A percentile compares a stretch with the other conserved stretches of the same genome.
These are phyloP conservation scores for Anguilla anguilla DNA, from an alignment of 2,797 vertebrate species.

Conservation along the genomic window DNA sequence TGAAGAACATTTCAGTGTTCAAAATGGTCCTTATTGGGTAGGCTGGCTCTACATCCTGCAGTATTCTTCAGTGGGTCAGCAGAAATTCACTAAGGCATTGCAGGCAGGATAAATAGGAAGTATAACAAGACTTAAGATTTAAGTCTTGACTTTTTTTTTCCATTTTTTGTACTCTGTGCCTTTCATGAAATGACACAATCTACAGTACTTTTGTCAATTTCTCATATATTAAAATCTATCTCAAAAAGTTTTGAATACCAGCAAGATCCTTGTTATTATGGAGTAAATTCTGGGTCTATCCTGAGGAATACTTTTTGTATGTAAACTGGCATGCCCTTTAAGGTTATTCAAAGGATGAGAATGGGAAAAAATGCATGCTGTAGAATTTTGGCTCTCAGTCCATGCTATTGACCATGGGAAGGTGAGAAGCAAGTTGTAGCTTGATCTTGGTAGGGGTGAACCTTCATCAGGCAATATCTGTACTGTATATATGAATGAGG, in stretches of 20 bases:
- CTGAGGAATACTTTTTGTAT: neutral
- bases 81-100: neutral
- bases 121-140: neutral
- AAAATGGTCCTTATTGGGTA: neutral
- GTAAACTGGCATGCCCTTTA: neutral
- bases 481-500: no score
- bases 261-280: neutral
- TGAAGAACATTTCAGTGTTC: neutral
- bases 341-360: neutral
- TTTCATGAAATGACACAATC: neutral
- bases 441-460: neutral
- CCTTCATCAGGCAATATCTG: neutral
- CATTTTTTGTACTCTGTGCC: neutral
- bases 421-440: neutral
- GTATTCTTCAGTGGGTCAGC: neutral
- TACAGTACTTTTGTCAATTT: neutral
- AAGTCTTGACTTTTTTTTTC: neutral
- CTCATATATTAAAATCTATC: neutral
- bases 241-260: neutral
- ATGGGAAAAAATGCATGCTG: neutral
- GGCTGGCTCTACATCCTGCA: neutral
- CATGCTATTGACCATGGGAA: neutral
- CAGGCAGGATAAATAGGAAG: neutral
- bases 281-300: neutral
- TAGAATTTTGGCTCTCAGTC: neutral